Evolutionary conservation across 1,140 invertebrate species (phyloP), one percentile per base, ranked within the genome.

Genomic region (Probaryconus sp.): DNA sequence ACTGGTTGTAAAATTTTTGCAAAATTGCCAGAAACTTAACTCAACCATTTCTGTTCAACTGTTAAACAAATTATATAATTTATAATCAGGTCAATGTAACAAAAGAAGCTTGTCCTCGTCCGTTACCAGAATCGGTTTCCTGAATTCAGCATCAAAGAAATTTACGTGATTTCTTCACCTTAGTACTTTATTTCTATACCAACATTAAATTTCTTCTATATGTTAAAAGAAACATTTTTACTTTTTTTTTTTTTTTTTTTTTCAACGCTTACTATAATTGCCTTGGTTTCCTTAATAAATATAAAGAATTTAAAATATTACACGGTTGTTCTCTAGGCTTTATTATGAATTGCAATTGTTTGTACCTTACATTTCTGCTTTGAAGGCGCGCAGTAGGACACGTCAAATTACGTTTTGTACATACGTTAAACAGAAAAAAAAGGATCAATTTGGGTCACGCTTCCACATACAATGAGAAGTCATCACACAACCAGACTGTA

Each of bases 81-180:
- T 47, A 5, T 28, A 79, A 78, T 71, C 40, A 51, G 68, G 80
- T 78, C 77, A 77, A 70, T 74, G 71, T 77, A 77, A 75, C 37
- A 58, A 45, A 18, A 21, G 47, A 51, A 40, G 33, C 11, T 53
- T 63, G 77, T 47, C 71, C 77, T 79, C 72, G 76, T 51, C 58
- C 50, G 47, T 40, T 43, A 37, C 37, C 9, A 7, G 31, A 51
- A 51, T 16, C 55, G 71, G 63, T 74, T 61, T 64, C 40, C 55
- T 43, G 35, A 60, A 71, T 24, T 47, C 20, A 20, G 47, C 24
- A 28, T 47, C 33, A 14, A 76, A 71, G 58, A 71, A 47, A 14
- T 77, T 58, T 71, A 69, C 33, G 33, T 30, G n/a, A 38, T 56
- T 74, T 67, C 76, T 77, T 64, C 30, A n/a, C n/a, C n/a, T n/a